These are phyloP conservation scores for Empidonax traillii DNA, from an alignment of 2,113 vertebrate species.

Conservation along the genomic window DNA sequence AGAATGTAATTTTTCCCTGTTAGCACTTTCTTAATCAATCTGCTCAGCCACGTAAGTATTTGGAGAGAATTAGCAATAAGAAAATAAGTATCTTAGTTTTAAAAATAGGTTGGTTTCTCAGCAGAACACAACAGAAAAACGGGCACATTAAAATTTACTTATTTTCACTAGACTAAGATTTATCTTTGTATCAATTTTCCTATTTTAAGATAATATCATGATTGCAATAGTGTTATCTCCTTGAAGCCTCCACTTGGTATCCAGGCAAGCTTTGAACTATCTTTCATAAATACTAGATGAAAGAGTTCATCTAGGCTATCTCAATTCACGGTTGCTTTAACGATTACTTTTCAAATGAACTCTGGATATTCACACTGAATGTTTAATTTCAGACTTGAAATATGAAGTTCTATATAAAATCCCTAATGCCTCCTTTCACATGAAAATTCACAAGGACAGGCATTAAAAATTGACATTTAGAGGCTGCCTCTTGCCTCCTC, in stretches of 20 bases:
- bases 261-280: slow-evolving; percentile 16
- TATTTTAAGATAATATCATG: not conserved
- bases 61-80: not conserved
- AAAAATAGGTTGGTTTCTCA: not conserved
- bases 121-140: not conserved
- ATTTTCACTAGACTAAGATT: not conserved
- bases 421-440: not conserved
- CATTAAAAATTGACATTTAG: not conserved
- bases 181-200: not conserved
- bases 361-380: not conserved
- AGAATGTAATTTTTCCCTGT: not conserved
- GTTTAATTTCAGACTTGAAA: not conserved
- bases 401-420: not conserved
- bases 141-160: not conserved
- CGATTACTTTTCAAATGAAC: slow-evolving; percentile 22
- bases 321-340: slow-evolving; percentile 14
- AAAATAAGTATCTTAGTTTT: not conserved
- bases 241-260: not conserved
- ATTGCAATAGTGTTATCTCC: not conserved
- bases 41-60: not conserved
- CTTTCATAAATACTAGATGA: slow-evolving; percentile 11
- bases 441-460: not conserved
- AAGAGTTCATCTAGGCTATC: slow-evolving; percentile 13
- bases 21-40: not conserved
- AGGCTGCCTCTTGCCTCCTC: not conserved